Conservation (phyloP, 2,888 invertebrate genomes). For the Apamea monoglypha region DNA sequence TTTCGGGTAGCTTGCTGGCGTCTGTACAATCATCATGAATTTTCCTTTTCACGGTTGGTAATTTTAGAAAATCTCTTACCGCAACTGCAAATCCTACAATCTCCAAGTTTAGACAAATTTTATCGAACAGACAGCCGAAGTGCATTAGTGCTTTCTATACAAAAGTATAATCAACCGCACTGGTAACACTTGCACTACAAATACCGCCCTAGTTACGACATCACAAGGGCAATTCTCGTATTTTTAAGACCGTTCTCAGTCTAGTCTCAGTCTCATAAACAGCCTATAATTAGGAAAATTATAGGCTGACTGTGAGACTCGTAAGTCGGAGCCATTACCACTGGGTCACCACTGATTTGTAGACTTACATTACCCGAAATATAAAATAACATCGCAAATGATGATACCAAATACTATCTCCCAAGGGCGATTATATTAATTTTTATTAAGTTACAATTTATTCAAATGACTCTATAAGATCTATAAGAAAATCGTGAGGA, state of each 20-base stretch:
- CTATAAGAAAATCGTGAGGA: constrained; percentile 5
- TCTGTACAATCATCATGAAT: not conserved
- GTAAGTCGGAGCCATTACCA: too few relatives aligned
- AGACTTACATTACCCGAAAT: not conserved
- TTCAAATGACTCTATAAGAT: constrained; percentile 19
- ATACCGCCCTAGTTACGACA: too few relatives aligned
- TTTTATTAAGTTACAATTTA: constrained; percentile 28
- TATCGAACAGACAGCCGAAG: not conserved
- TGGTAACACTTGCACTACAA: too few relatives aligned
- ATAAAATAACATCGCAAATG: not conserved
- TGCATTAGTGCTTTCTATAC: not conserved
- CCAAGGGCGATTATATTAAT: not conserved
- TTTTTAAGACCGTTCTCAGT: too few relatives aligned
- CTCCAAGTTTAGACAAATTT: not conserved
- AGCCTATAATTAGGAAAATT: too few relatives aligned
- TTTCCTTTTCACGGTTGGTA: not conserved
- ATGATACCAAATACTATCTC: not conserved
- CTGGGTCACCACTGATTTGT: too few relatives aligned
- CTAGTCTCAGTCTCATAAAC: too few relatives aligned
- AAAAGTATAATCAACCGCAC: too few relatives aligned
- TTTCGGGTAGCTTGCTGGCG: too few relatives aligned
- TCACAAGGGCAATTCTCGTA: too few relatives aligned
- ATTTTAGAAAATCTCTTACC: not conserved
- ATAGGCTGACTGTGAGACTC: too few relatives aligned
- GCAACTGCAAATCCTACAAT: not conserved